A percentile compares a stretch with the other conserved stretches of the same genome.
Evolutionary conservation across 2,888 invertebrate species (phyloP).

Genomic region (Gisinianus flammeolus): DNA sequence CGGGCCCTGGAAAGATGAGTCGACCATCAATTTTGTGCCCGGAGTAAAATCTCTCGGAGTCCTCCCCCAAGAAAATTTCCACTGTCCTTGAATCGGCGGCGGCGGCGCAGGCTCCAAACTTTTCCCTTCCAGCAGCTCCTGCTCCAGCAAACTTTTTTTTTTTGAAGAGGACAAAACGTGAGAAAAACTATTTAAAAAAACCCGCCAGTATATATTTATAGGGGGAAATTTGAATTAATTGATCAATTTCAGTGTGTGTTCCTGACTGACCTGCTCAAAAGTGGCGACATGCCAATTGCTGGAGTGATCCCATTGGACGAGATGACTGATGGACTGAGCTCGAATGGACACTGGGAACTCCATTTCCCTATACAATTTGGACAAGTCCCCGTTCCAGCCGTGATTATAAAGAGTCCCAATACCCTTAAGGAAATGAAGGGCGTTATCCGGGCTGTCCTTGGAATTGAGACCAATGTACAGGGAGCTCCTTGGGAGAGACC

Average conservation of each 20-base stretch:
- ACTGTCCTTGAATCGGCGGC: too few species aligned
- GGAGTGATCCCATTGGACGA: constrained; percentile 84
- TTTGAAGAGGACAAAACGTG: too few species aligned
- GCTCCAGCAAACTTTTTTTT: too few species aligned
- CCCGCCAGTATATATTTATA: too few species aligned
- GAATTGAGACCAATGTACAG: constrained; percentile 66
- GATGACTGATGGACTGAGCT: constrained; percentile 81
- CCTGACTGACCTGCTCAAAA: too few species aligned
- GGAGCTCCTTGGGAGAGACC: constrained; percentile 64
- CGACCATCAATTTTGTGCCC: constrained; percentile 89
- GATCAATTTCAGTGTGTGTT: too few species aligned
- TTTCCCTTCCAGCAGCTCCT: too few species aligned
- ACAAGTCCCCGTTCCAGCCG: constrained; percentile 76
- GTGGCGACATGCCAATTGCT: constrained; percentile 33
- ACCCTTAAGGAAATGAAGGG: constrained; percentile 69
- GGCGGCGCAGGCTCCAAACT: too few species aligned
- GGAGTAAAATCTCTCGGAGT: constrained; percentile 73
- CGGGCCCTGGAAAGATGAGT: constrained; percentile 92
- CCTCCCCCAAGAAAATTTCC: constrained; percentile 62
- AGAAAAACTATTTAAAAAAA: too few species aligned
- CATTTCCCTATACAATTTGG: constrained; percentile 77
- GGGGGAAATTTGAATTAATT: too few species aligned
- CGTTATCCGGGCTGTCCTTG: constrained; percentile 64
- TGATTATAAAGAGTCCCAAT: constrained; percentile 76
- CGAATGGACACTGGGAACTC: constrained; percentile 83